Evolutionary conservation across 2,113 vertebrate species (phyloP).

Genomic region (Lota lota): DNA sequence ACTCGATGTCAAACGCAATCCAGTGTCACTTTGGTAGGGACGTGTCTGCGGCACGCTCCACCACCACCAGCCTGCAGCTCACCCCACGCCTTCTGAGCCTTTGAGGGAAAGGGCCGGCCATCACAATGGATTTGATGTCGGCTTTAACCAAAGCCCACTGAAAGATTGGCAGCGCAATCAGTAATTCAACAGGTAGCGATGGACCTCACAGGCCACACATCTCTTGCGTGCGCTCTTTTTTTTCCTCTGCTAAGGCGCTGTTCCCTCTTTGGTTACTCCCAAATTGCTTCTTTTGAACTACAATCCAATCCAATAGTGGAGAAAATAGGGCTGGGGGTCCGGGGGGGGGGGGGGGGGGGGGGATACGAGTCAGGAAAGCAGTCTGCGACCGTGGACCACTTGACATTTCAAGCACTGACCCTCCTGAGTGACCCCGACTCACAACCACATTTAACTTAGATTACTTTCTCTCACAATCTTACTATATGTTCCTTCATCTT

Average conservation of each 20-base stretch:
- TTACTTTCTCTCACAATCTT: constrained; percentile 25
- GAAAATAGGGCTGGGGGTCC: constrained; percentile 39
- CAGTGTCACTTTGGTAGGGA: too few relatives aligned
- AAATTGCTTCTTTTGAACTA: constrained; percentile 34
- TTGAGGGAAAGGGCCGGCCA: too few relatives aligned
- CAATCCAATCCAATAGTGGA: constrained; percentile 31
- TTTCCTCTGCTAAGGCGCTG: background rate
- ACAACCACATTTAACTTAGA: constrained; percentile 36
- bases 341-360: constrained; percentile 10
- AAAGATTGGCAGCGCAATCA: constrained; percentile 37
- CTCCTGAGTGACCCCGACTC: constrained; percentile 14
- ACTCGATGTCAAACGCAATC: too few relatives aligned
- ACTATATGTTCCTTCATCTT: constrained; percentile 26
- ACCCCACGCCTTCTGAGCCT: too few relatives aligned
- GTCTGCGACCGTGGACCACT: constrained; percentile 20
- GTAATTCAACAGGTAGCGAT: constrained; percentile 33
- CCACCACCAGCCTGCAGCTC: too few relatives aligned
- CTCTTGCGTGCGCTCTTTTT: constrained; percentile 12
- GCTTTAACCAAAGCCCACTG: background rate
- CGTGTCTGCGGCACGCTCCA: too few relatives aligned
- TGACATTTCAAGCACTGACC: constrained; percentile 34
- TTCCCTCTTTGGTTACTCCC: constrained; percentile 17
- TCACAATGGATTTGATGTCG: too few relatives aligned
- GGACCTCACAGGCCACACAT: constrained; percentile 11
- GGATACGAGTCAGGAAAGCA: constrained; percentile 7